Conservation (phyloP, 2,113 vertebrate species). For the Harpagus bidentatus region DNA sequence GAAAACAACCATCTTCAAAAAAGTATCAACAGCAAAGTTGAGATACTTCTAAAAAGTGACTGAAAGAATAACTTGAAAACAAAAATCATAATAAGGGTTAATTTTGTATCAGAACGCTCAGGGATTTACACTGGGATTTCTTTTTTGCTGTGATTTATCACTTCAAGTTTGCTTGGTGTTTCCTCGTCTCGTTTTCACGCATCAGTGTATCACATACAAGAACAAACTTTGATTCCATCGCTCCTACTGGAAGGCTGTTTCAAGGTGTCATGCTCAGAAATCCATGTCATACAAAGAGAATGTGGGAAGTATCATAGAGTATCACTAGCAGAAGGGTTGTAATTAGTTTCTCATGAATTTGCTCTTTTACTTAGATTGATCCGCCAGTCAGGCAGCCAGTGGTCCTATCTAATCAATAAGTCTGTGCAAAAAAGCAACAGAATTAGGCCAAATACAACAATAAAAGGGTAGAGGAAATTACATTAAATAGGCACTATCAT, state of each 20-base stretch:
- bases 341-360: not conserved
- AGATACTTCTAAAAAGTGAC: not conserved
- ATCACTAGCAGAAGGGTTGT: not conserved
- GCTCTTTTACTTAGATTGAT: not conserved
- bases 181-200: not conserved
- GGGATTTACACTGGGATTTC: not conserved
- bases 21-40: fast-evolving
- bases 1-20: not conserved
- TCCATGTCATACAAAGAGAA: not conserved
- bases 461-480: not conserved
- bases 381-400: not conserved
- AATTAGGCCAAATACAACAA: not conserved
- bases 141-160: not conserved
- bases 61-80: not conserved
- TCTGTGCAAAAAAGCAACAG: not conserved
- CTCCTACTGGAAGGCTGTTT: not conserved
- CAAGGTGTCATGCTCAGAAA: not conserved
- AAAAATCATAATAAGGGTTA: not conserved
- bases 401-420: not conserved
- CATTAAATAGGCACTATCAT: not conserved
- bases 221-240: not conserved
- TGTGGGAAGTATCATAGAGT: not conserved
- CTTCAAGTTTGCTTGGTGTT: not conserved
- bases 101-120: not conserved
- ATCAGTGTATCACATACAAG: not conserved